Conservation (phyloP, 2,888 invertebrate species). For the Venusia cambrica region DNA sequence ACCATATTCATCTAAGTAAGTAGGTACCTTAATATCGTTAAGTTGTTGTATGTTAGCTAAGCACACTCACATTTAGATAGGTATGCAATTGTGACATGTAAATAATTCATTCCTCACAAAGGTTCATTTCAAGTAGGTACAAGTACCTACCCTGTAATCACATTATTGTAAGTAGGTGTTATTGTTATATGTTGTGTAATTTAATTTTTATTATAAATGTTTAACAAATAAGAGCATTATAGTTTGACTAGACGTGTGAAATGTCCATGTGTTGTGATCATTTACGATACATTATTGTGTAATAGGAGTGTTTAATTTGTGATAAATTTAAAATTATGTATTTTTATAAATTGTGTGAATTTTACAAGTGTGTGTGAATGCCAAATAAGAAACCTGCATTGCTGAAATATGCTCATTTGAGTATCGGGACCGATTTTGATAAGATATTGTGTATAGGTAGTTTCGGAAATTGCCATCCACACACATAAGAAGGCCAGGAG, state of each 20-base stretch:
- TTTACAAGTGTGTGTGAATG: too few relatives aligned
- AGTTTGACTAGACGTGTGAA: constrained; percentile 26
- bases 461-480: too few relatives aligned
- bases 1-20: constrained; percentile 69
- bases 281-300: constrained; percentile 17
- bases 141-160: constrained; percentile 7
- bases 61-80: constrained; percentile 36
- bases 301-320: constrained; percentile 20
- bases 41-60: constrained; percentile 53
- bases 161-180: constrained; percentile 20
- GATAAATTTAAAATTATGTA: constrained; percentile 17
- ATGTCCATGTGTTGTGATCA: constrained; percentile 26
- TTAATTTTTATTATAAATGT: constrained; percentile 13
- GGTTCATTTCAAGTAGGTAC: constrained; percentile 26
- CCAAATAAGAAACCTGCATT: too few relatives aligned
- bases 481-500: too few relatives aligned
- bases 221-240: constrained; percentile 25
- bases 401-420: too few relatives aligned
- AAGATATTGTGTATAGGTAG: too few relatives aligned
- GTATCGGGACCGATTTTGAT: too few relatives aligned
- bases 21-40: constrained; percentile 71
- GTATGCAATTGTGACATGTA: constrained; percentile 41
- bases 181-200: constrained; percentile 14
- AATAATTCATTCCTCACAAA: constrained; percentile 46
- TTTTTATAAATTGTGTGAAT: too few relatives aligned